Evolutionary conservation across 2,888 invertebrate species (phyloP), one percentile per base, ranked within the genome.

Genomic region (Tetrapedia diversipes): DNA sequence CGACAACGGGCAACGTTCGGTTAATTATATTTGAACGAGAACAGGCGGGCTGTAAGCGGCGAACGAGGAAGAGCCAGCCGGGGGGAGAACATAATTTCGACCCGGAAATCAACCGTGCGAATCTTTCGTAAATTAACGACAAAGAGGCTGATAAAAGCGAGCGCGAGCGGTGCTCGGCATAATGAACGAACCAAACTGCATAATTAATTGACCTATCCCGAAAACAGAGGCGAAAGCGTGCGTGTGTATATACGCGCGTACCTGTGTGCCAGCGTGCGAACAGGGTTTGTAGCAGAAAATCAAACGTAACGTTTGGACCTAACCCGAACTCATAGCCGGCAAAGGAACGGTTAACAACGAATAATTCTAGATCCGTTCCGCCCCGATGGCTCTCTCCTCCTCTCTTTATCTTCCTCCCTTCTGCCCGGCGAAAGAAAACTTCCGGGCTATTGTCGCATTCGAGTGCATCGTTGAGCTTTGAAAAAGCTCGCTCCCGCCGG

Each of bases 11-110:
- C 56, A 27, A 14, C 49, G 65, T 68, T 59, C 41, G 32, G 54
- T 67, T 64, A 68, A 77, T 77, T 74, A 60, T 43, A 34, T 56
- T 68, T 60, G 24, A 64, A 68, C 59, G 29, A 49, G 60, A 47
- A 61, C 1, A 24, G 41, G 10, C 45, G 29, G 41, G 10, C 45
- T 24, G 6, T 57, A 27, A 51, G n/a, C 49, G 29, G n/a, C 51
- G 11, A 53, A n/a, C 11, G 19, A 11, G 39, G 6, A n/a, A 32
- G 41, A 14, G 45, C 32, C 4, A n/a, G n/a, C n/a, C n/a, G n/a
- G n/a, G n/a, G 37, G 27, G 24, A 10, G n/a, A 49, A 43, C 32
- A 24, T 34, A 41, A 69, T 68, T 56, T 37, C 16, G n/a, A 37
- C 16, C 14, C 49, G 41, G 8, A 37, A 41, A 56, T 34, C 29